phyloP scores from a whole-genome alignment of 2,113 vertebrate species.

The Ceratotherium simum region DNA sequence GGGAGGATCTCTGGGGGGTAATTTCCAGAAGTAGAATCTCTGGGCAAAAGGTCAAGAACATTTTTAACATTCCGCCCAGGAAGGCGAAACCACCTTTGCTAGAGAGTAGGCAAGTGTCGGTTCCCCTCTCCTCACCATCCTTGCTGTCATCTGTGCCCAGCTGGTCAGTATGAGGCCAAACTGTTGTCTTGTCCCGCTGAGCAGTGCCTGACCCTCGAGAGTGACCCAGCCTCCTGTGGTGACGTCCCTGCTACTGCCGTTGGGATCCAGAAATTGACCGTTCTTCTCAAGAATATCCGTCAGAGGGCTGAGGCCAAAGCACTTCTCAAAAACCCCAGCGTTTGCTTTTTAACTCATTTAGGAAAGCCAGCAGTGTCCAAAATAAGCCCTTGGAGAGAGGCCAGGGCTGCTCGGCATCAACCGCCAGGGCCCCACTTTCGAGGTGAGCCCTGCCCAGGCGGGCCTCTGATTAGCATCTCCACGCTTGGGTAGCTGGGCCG shows the following conservation, averaged over 20 bases:
- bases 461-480: constrained; percentile 74
- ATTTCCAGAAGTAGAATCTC: constrained; percentile 15
- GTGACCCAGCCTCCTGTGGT: constrained; percentile 37
- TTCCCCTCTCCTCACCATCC: neutral
- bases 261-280: constrained; percentile 56
- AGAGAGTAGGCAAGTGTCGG: neutral
- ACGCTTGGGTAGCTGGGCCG: constrained; percentile 43
- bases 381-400: constrained; percentile 76
- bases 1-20: neutral
- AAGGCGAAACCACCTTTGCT: neutral
- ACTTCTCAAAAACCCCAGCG: constrained; percentile 73
- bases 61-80: neutral
- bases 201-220: rapidly evolving
- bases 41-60: neutral
- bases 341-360: constrained; percentile 82
- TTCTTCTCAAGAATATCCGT: constrained; percentile 75
- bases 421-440: neutral
- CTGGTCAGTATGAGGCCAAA: neutral
- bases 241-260: constrained; percentile 25
- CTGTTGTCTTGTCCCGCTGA: neutral
- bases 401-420: constrained; percentile 59
- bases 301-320: constrained; percentile 62
- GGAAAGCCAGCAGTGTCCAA: constrained; percentile 79
- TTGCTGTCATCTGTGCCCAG: neutral
- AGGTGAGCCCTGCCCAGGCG: constrained; percentile 68